These are phyloP conservation scores for Athene noctua DNA, from an alignment of 2,113 vertebrate species.

Conservation along the genomic window DNA sequence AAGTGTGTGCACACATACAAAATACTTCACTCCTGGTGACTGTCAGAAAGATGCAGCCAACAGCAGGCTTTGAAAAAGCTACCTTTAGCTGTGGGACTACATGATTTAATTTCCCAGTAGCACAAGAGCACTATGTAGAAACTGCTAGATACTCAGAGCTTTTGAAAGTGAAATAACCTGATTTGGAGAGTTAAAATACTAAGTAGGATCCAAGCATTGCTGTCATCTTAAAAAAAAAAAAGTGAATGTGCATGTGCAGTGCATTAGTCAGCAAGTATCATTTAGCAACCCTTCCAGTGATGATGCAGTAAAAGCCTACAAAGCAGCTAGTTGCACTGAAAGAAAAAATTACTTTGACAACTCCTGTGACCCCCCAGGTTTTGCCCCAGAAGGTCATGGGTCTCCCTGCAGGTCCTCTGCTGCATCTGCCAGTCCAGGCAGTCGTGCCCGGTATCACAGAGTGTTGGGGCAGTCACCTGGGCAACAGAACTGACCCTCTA, in stretches of 20 bases:
- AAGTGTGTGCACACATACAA: background rate
- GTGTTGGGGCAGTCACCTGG: background rate
- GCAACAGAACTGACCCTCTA: background rate
- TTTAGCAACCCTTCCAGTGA: no score
- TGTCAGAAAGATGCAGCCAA: background rate
- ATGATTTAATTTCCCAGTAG: background rate
- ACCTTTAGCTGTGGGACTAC: background rate
- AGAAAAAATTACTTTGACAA: background rate
- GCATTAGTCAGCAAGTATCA: background rate
- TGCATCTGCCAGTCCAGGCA: background rate
- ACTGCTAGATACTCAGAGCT: background rate
- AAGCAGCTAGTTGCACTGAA: background rate
- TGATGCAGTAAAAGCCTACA: rapidly evolving
- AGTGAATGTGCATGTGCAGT: background rate
- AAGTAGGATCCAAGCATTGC: background rate
- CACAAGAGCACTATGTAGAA: background rate
- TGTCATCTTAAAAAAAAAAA: background rate
- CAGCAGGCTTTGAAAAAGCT: background rate
- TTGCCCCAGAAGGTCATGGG: background rate
- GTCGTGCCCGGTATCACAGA: background rate
- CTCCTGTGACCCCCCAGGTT: background rate
- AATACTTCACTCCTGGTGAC: background rate
- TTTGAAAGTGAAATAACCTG: background rate
- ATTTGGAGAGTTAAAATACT: background rate
- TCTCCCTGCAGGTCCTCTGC: background rate